Conservation (phyloP, 2,888 invertebrate species). For the Sarcophaga rosellei region DNA sequence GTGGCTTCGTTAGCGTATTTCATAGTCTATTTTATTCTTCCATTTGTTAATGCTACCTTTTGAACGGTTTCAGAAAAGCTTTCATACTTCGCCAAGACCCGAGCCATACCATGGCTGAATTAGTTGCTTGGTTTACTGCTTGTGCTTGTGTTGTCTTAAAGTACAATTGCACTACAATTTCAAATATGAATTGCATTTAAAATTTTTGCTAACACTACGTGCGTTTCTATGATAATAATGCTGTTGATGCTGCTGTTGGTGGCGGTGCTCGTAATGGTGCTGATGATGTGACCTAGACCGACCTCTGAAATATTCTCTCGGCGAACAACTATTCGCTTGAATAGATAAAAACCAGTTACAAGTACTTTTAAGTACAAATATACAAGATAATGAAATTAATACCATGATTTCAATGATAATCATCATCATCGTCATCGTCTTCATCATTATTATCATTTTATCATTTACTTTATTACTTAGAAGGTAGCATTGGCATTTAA, state of each 20-base stretch:
- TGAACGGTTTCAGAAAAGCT: not conserved
- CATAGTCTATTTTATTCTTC: not conserved
- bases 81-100: conserved; percentile 22
- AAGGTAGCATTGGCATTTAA: not conserved
- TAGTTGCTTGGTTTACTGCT: not conserved
- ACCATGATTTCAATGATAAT: not conserved
- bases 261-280: not conserved
- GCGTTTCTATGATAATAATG: conserved; percentile 42
- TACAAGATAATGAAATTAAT: not conserved
- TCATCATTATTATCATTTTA: not conserved
- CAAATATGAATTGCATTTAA: conserved; percentile 57
- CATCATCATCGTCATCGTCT: not conserved
- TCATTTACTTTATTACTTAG: conserved; percentile 1
- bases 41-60: not conserved
- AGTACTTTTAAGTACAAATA: not conserved
- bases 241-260: not conserved
- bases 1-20: conserved; percentile 19
- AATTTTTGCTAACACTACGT: conserved; percentile 64
- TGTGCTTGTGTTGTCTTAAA: conserved; percentile 3
- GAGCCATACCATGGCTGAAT: not conserved
- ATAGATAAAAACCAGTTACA: not conserved
- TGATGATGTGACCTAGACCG: conserved; percentile 66
- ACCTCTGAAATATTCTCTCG: conserved; percentile 49
- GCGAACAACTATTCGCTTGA: conserved; percentile 12
- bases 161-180: conserved; percentile 50